phyloP scores from a whole-genome alignment of 2,113 vertebrate genomes.

The Isichthys henryi region DNA sequence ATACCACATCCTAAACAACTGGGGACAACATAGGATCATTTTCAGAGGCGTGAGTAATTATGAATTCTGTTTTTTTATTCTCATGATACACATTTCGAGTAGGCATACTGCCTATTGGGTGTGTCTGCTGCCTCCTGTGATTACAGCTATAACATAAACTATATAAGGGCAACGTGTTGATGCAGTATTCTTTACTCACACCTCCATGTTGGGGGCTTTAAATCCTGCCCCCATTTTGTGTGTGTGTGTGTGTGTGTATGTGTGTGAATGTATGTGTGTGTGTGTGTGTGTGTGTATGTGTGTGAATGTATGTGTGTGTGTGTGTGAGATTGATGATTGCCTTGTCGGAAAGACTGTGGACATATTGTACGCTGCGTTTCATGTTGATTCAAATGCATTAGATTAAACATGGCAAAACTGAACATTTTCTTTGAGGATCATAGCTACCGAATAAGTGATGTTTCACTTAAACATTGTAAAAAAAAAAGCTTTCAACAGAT shows the following conservation, averaged over 20 bases:
- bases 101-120: background rate
- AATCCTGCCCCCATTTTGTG: background rate
- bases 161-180: background rate
- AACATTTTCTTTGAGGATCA: background rate
- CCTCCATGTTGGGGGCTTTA: background rate
- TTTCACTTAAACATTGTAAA: background rate
- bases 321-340: background rate
- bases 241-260: background rate
- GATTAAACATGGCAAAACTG: background rate
- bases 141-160: background rate
- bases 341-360: background rate
- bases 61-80: background rate
- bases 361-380: background rate
- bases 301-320: too few species aligned
- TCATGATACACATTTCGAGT: background rate
- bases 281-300: background rate
- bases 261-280: too few species aligned
- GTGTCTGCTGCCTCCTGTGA: background rate
- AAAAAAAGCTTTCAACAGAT: background rate
- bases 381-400: background rate
- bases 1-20: background rate
- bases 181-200: background rate
- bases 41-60: background rate
- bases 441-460: background rate
- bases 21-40: background rate